Percentiles rank a stretch among this genome's conserved stretches.
phyloP scores from a whole-genome alignment of 2,797 vertebrate species.

The Alauda arvensis region DNA sequence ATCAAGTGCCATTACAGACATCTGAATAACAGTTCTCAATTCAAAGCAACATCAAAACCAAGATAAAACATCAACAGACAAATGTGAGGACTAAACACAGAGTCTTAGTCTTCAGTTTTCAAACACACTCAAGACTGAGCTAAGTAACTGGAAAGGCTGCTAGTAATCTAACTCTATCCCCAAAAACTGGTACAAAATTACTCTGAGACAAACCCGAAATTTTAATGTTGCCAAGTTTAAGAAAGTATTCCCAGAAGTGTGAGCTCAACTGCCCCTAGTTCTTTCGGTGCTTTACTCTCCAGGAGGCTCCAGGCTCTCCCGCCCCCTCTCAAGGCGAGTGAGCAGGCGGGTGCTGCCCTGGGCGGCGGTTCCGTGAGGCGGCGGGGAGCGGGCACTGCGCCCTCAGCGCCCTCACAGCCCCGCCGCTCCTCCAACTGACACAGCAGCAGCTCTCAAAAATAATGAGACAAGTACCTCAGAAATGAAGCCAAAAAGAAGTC shows the following conservation, averaged over 20 bases:
- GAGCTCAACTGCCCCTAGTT: neutral
- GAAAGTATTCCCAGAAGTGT: neutral
- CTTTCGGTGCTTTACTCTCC: fast-evolving
- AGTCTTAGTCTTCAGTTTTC: neutral
- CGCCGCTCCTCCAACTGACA: fast-evolving
- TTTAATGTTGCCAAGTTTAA: neutral
- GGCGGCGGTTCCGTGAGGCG: neutral
- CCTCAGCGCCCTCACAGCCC: neutral
- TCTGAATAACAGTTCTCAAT: neutral
- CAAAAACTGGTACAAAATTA: neutral
- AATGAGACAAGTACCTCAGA: neutral
- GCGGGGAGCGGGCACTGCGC: fast-evolving
- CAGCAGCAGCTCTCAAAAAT: fast-evolving
- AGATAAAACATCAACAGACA: neutral
- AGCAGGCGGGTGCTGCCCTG: fast-evolving
- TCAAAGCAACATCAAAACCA: neutral
- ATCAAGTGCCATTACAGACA: neutral
- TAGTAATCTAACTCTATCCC: neutral
- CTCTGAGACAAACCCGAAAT: neutral
- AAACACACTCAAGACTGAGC: neutral
- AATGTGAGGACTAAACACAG: neutral
- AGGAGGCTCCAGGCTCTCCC: fast-evolving
- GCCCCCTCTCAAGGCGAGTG: fast-evolving
- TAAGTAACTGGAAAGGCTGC: neutral
- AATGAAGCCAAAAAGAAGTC: neutral